phyloP scores from a whole-genome alignment of 2,888 invertebrate species.

The Nomada fucata region DNA sequence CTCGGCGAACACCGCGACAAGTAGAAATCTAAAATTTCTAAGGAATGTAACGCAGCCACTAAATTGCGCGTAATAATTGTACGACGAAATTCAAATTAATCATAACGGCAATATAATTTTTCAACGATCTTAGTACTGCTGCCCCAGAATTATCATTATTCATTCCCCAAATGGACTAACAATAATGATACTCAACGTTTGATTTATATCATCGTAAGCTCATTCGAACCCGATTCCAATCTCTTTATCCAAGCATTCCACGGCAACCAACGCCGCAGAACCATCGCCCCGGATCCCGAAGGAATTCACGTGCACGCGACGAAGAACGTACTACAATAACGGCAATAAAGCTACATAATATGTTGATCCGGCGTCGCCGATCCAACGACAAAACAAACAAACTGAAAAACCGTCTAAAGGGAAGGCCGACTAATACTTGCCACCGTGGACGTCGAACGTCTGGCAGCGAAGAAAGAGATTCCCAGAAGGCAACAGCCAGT shows the following conservation, averaged over 20 bases:
- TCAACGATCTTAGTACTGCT: too few relatives aligned
- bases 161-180: too few relatives aligned
- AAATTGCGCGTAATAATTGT: too few relatives aligned
- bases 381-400: constrained; percentile 28
- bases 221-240: neutral
- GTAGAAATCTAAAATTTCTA: neutral
- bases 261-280: neutral
- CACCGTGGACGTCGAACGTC: constrained; percentile 37
- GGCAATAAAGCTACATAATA: constrained; percentile 41
- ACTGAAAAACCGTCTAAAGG: constrained; percentile 41
- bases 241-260: neutral
- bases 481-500: constrained; percentile 17
- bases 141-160: too few relatives aligned
- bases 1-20: neutral
- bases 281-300: neutral
- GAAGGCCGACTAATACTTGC: constrained; percentile 53
- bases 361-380: constrained; percentile 48
- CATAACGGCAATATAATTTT: too few relatives aligned
- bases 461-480: constrained; percentile 33
- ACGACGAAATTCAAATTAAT: too few relatives aligned
- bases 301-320: constrained; percentile 16
- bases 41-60: neutral
- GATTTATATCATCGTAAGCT: neutral
- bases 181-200: too few relatives aligned
- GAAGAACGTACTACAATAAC: constrained; percentile 30